Base-by-base conservation (phyloP, 2,113 vertebrate genomes). In the Melierax canorus region DNA sequence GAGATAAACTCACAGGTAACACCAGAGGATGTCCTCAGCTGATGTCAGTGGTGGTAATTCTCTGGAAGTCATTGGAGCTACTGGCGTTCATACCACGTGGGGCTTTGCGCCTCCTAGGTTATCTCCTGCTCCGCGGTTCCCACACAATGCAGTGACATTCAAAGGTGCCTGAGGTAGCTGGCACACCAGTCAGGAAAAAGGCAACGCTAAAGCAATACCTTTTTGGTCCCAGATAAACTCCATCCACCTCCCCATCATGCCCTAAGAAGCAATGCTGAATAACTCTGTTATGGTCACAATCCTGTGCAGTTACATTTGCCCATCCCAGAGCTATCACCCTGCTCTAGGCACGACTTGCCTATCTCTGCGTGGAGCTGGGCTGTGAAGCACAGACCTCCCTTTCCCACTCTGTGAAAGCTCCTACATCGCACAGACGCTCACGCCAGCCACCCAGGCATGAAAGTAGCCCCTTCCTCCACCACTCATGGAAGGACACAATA, bases 221-320 rank as follows among this genome's bases (percentile, higher is more conserved):
- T 62, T 91, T 77, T 48, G 19, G 6, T 50, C 34, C 9, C 50
- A 67, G 39, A 58, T 15, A 45, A 90, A 68, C 6, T 43, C 34
- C 76, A 50, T n/a, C 34, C 34, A 48, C 27, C 34, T 76, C 19
- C 41, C 7, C 43, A 23, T 9, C 0, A 0, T n/a, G 4, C 7
- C 30, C 24, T 80, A 43, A 73, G 51, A 88, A 93, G 41, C 9
- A 92, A 77, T 7, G 15, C 38, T 68, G 26, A 76, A n/a, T 69
- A 64, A 62, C 15, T 64, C n/a, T 58, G 4, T 51, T 66, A 29
- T 0, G 2, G 45, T 48, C 50, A 53, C 21, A 60, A 20, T 15
- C 32, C 27, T 56, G 22, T 17, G n/a, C 26, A 29, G 29, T 56
- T 72, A 15, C 6, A 24, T 85, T 82, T 64, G 36, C 15, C 36